phyloP scores from a whole-genome alignment of 1,140 invertebrate species.

The Lucilia cuprina region DNA sequence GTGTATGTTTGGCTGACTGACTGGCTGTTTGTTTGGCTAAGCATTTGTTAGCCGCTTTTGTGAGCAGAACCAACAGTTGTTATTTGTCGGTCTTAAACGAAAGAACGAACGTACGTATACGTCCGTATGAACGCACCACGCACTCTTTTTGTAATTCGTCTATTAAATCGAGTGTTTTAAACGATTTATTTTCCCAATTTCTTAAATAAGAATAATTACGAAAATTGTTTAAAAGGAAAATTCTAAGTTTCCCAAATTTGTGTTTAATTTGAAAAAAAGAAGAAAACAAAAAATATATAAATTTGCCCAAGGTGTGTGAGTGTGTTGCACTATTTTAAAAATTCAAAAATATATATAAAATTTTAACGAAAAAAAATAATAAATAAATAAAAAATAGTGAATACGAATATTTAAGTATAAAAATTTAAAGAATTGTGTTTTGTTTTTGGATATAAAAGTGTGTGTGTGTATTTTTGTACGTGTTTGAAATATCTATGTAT shows the following conservation, averaged over 20 bases:
- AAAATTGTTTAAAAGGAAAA: neutral
- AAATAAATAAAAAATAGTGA: neutral
- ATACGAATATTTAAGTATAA: neutral
- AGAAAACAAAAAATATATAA: neutral
- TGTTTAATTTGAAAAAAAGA: neutral
- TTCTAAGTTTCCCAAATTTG: neutral
- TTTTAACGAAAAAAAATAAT: neutral
- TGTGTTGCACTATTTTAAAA: neutral
- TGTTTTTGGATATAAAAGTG: neutral
- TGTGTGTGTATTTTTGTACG: constrained; percentile 1
- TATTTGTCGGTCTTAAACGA: constrained; percentile 29
- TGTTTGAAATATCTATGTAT: neutral
- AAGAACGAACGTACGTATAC: constrained; percentile 23
- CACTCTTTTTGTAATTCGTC: neutral
- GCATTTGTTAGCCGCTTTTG: neutral
- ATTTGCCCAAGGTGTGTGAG: neutral
- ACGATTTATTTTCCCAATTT: neutral
- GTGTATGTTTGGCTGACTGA: neutral
- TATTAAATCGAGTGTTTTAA: neutral
- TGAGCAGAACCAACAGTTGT: constrained; percentile 24
- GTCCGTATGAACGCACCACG: neutral
- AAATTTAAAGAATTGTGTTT: neutral
- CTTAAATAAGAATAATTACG: too few relatives aligned
- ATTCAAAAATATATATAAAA: neutral
- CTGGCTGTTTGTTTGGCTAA: neutral